Evolutionary conservation across 2,888 invertebrate species (phyloP), one percentile per base, ranked within the genome.

Genomic region (Zaprionus lineosus): DNA sequence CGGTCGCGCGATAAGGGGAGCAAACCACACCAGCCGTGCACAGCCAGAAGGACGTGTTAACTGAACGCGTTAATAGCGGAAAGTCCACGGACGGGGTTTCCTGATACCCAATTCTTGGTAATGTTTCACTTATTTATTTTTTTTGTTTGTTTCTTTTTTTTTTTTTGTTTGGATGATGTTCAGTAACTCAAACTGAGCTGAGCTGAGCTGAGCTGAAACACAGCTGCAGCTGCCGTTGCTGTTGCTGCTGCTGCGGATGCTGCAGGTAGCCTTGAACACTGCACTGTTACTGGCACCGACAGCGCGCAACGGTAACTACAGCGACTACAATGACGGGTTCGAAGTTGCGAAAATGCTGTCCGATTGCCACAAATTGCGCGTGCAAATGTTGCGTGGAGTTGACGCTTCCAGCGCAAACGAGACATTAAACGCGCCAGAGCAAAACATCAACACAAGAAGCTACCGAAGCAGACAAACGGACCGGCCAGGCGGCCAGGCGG

Each of bases 371-470:
- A 59, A 48, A 31, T 33, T 33, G 70, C 56, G 76, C 57, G 74
- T 61, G 62, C 60, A 41, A 67, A 61, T 60, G 48, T 63, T 73
- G 58, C 63, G 74, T 68, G 82, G 74, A 78, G 84, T 84, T 84
- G 68, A 82, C 84, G 83, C 84, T 74, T 63, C 71, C 74, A 78
- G 64, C 60, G 84, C 83, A 78, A 78, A 55, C 84, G 82, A 78
- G 60, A 84, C 78, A 78, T 84, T 78, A 63, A 78, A 78, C 82
- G 72, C 74, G 78, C 77, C 78, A 77, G 68, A 77, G 68, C 71
- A 78, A 84, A 78, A 74, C 58, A 84, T 63, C 78, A 84, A 71
- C 78, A 78, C 60, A 74, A 76, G 77, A 84, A 84, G 71, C 77
- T 52, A 68, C 18, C 43, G 26, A 51, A 48, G 47, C 61, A 60